Base-by-base conservation (phyloP, 2,888 invertebrate genomes). In the Vanessa cardui region DNA sequence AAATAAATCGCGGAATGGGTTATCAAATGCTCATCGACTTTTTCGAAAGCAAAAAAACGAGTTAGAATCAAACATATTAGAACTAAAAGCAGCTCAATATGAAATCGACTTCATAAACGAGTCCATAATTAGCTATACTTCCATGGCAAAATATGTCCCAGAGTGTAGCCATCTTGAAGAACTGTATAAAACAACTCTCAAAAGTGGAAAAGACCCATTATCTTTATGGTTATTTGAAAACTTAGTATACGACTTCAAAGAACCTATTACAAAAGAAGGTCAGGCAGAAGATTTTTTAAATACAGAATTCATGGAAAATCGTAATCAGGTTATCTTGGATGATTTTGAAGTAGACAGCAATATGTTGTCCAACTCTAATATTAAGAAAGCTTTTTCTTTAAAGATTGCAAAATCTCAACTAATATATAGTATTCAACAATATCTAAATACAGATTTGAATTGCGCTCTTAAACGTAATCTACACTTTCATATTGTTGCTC, bases 181-280 rank as follows among this genome's bases (percentile, higher is more conserved):
- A 26, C 80, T 75, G 70, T 86, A 85, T 64, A 45, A 64, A 31
- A 52, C 68, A 15, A 21, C 49, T 44, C 12, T 62, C 33, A 6
- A 62, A 4, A 26, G 31, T 54, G 33, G 21, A 44, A 60, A 58
- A 60, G 83, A 84, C 69, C 80, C 81, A 0, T 75, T 89, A 66
- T 70, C 68, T 26, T 66, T 76, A 59, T 89, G 89, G 89, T 78
- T 89, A 56, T 87, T 89, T 76, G 84, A 85, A 71, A 58, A 79
- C 46, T 56, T 77, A 16, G 64, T 58, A 9, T 68, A 63, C 58
- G 64, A 71, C 20, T 31, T 69, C 62, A 21, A 69, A 20, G 46
- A 64, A 62, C 58, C 66, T 20, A 68, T 71, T 5, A 68, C 68
- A 3, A 72, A 79, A n/a, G 70, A 73, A 16, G n/a, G 31, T 46